These are phyloP conservation scores for Eristalis pertinax DNA, from an alignment of 2,888 invertebrate species.

Conservation along the genomic window DNA sequence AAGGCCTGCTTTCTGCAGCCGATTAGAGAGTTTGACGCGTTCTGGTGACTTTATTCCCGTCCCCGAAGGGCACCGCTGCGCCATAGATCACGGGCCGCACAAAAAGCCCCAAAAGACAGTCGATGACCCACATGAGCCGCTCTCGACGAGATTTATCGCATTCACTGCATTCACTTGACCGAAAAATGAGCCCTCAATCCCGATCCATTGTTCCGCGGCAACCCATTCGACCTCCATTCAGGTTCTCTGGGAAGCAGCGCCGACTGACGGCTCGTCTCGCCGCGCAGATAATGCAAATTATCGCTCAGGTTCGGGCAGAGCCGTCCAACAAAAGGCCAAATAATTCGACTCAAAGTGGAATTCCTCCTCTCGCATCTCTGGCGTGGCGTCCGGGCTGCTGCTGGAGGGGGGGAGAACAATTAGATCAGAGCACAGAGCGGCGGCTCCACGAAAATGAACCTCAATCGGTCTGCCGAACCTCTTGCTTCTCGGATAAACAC, in stretches of 20 bases:
- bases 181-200: not conserved
- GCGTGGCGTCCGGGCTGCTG: not conserved
- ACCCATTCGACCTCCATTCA: not conserved
- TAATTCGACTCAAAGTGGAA: constrained; percentile 32
- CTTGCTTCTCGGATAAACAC: not conserved
- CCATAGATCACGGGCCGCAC: not conserved
- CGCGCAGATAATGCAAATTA: constrained; percentile 34
- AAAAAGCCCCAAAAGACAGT: not conserved
- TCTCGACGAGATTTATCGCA: not conserved
- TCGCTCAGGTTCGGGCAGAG: constrained; percentile 1
- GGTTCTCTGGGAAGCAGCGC: not conserved
- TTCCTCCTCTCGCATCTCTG: constrained; percentile 6
- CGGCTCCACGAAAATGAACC: not conserved
- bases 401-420: not conserved
- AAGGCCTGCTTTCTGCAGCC: constrained; percentile 9
- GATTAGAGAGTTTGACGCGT: not conserved
- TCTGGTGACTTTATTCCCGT: too few relatives aligned
- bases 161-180: not conserved
- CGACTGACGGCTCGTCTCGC: not conserved
- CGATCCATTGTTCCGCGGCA: not conserved
- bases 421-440: not conserved
- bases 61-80: not conserved
- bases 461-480: not conserved
- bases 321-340: constrained; percentile 16
- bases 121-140: not conserved